A percentile compares a stretch with the other conserved stretches of the same genome.
phyloP scores from a whole-genome alignment of 1,140 invertebrate species.

The Brachionus paranguensis region DNA sequence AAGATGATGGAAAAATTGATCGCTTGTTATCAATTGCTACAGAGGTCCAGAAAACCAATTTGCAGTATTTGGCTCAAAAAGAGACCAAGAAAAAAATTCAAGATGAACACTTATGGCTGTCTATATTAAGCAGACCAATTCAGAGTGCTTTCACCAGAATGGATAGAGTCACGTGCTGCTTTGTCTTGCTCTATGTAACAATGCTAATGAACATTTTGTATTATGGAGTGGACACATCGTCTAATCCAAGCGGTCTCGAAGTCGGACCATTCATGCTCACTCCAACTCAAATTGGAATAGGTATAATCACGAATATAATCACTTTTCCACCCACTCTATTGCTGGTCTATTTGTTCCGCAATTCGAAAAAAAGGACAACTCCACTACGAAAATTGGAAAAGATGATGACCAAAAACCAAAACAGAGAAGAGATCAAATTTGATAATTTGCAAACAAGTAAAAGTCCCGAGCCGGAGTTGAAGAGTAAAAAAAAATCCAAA shows the following conservation, averaged over 20 bases:
- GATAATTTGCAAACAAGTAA: neutral
- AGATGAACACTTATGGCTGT: slow-evolving; percentile 30
- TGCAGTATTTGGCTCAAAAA: slow-evolving; percentile 6
- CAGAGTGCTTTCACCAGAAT: slow-evolving; percentile 9
- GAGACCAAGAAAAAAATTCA: neutral
- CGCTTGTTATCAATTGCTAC: slow-evolving; percentile 45
- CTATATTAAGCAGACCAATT: neutral
- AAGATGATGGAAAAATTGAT: slow-evolving; percentile 54
- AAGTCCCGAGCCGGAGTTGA: neutral
- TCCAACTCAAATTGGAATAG: slow-evolving; percentile 53
- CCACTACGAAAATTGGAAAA: slow-evolving; percentile 49
- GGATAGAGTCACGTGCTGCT: slow-evolving; percentile 38
- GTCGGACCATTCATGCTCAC: slow-evolving; percentile 57
- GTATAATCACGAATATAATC: slow-evolving; percentile 51
- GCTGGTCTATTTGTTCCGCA: slow-evolving; percentile 57
- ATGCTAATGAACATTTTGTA: slow-evolving; percentile 40
- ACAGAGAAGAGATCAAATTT: neutral
- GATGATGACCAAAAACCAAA: slow-evolving; percentile 49
- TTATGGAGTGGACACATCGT: neutral
- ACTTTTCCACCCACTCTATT: slow-evolving; percentile 60
- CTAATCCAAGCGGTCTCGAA: slow-evolving; percentile 44
- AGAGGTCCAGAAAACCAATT: slow-evolving; percentile 6
- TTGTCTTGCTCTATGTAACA: slow-evolving; percentile 20
- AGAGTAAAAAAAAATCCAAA: slow-evolving; percentile 41
- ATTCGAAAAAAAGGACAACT: slow-evolving; percentile 44